Base-by-base conservation (phyloP, 2,888 invertebrate species). In the Coecobrya sp. region DNA sequence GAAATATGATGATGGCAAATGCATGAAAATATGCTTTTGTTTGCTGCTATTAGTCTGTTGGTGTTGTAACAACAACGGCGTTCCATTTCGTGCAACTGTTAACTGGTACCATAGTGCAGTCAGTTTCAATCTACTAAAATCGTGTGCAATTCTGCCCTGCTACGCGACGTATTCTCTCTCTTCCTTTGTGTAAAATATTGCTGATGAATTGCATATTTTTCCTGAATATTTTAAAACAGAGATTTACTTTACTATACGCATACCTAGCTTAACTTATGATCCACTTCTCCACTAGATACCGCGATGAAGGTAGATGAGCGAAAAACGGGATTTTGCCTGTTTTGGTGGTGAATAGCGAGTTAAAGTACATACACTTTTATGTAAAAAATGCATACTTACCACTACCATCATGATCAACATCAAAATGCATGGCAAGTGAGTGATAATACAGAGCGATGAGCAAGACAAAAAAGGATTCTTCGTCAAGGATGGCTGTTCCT, bases 311-410 rank as follows among this genome's bases (percentile, higher is more conserved):
- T 88, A 88, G 73, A 88, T 59, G 79, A 92, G 76, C 55, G 81
- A 92, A 92, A 92, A 92, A 92, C 92, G 92, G 92, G 92, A 92
- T 92, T 89, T 79, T 88, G 70, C 73, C 86, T 89, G 89, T 92
- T 89, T 92, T 89, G 86, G 86, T 62, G 84, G 42, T 65, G 65
- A 84, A 81, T 59, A 84, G 36, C 42, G 42, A 42, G 22, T 65
- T 70, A 36, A 59, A 73, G 86, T 70, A 70, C 55, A 65, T 19
- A 11, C 73, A 13, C 36, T 76, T 73, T 76, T 87, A 42, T 79
- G 42, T 62, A 19, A 65, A 25, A 81, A 49, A 59, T 45, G 27
- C 42, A 22, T 7, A 86, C 62, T 36, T 65, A 82, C 30, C 81
- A 59, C 36, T 84, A 36, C 25, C 42, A 86, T 30, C 70, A 55